A percentile compares a stretch with the other conserved stretches of the same genome.
These are phyloP conservation scores for Steatornis caripensis DNA, from an alignment of 2,113 vertebrate genomes.

Conservation along the genomic window DNA sequence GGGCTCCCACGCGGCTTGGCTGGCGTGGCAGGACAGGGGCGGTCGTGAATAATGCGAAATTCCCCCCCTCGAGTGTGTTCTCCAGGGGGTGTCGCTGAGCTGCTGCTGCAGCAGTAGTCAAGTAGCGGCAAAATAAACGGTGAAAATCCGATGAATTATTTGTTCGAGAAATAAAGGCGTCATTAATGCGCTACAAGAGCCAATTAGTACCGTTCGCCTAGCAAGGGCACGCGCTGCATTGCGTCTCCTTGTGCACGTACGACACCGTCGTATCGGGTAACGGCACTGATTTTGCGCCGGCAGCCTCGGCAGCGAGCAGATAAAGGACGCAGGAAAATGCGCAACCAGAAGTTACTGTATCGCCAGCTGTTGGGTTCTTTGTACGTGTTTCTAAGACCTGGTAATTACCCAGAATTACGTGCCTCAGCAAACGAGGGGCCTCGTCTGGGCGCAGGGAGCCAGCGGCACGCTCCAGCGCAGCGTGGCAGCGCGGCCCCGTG, in stretches of 20 bases:
- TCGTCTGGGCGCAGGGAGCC: not conserved
- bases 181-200: not conserved
- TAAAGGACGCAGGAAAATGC: not conserved
- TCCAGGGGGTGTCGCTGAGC: not conserved
- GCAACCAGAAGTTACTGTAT: not conserved
- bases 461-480: not conserved
- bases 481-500: not conserved
- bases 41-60: fast-evolving
- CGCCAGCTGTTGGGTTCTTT: conserved; percentile 39
- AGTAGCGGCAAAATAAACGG: not conserved
- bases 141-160: not conserved
- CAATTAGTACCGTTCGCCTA: not conserved
- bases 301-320: not conserved
- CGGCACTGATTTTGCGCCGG: not conserved
- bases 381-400: not conserved
- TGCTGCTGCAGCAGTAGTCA: not conserved
- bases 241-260: not conserved
- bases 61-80: fast-evolving
- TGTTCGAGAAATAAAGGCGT: not conserved
- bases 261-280: fast-evolving
- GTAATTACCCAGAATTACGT: conserved; percentile 50
- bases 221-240: not conserved
- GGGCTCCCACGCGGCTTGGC: not conserved
- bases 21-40: not conserved
- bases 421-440: conserved; percentile 3